phyloP scores from a whole-genome alignment of 2,113 vertebrate species.

The Podiceps cristatus region DNA sequence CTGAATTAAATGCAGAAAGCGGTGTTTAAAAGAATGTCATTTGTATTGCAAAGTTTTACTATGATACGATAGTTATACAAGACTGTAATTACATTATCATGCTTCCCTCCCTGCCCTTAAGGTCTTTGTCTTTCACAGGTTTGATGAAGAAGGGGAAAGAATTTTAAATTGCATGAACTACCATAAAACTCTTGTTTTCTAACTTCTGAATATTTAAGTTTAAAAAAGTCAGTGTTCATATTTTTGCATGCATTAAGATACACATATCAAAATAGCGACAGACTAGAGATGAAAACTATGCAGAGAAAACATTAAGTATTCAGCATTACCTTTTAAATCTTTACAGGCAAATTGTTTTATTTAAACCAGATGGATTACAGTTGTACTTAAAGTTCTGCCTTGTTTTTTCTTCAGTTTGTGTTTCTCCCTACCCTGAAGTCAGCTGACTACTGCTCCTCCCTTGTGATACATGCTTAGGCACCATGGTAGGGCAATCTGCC shows the following conservation, averaged over 20 bases:
- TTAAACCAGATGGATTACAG: constrained; percentile 19
- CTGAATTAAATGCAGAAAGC: constrained; percentile 5
- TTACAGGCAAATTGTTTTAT: constrained; percentile 35
- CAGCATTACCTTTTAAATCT: constrained; percentile 11
- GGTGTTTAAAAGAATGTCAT: constrained; percentile 8
- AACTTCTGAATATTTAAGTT: constrained; percentile 17
- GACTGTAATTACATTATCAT: constrained; percentile 41
- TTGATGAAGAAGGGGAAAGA: constrained; percentile 18
- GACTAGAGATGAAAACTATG: constrained; percentile 30
- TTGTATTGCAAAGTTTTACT: constrained; percentile 58
- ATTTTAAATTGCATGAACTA: not conserved
- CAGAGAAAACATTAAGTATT: constrained; percentile 17
- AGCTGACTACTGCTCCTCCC: constrained; percentile 41
- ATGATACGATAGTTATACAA: constrained; percentile 39
- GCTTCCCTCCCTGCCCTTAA: constrained; percentile 45
- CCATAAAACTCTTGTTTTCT: constrained; percentile 9
- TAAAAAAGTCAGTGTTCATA: constrained; percentile 6
- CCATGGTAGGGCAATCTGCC: constrained; percentile 15
- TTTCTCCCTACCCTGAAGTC: constrained; percentile 34
- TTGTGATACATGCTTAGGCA: constrained; percentile 41
- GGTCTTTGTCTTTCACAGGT: constrained; percentile 46
- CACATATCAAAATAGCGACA: constrained; percentile 7
- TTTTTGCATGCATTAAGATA: constrained; percentile 51
- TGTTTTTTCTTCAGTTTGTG: constrained; percentile 42
- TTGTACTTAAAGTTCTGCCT: constrained; percentile 18